Evolutionary conservation across 2,113 vertebrate genomes (phyloP).

Genomic region (Dromaius novaehollandiae): DNA sequence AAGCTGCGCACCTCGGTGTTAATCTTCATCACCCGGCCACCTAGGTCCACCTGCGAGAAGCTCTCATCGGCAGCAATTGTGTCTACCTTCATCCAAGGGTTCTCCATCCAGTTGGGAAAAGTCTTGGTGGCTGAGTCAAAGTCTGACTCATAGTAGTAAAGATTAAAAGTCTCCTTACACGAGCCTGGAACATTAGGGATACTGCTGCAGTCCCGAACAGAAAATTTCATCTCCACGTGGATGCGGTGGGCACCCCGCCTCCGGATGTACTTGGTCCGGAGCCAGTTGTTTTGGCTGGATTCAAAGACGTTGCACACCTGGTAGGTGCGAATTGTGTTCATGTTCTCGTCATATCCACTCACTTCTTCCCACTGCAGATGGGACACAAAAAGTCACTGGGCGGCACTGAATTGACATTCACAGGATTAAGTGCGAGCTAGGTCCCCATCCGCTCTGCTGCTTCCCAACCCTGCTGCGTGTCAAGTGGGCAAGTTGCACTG

Average conservation of each 20-base stretch:
- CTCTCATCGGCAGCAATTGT: constrained; percentile 95
- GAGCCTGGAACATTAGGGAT: constrained; percentile 95
- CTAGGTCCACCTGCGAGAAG: constrained; percentile 95
- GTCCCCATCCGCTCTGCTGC: not conserved
- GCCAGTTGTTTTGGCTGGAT: constrained; percentile 96
- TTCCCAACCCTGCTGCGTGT: accelerated
- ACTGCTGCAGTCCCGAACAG: constrained; percentile 95
- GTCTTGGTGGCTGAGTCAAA: constrained; percentile 85
- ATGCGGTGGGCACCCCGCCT: constrained; percentile 90
- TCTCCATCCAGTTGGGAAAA: constrained; percentile 95
- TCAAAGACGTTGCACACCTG: constrained; percentile 97
- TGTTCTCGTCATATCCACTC: constrained; percentile 95
- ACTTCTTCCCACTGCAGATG: constrained; percentile 94
- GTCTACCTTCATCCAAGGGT: constrained; percentile 96
- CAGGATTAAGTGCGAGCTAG: not conserved
- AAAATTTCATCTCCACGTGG: constrained; percentile 98
- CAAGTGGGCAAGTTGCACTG: accelerated
- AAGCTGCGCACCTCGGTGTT: constrained; percentile 96
- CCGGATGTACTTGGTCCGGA: constrained; percentile 91
- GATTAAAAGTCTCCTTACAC: constrained; percentile 98
- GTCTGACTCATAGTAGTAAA: constrained; percentile 93
- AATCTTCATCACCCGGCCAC: constrained; percentile 95
- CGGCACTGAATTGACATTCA: accelerated
- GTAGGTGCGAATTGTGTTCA: constrained; percentile 98
- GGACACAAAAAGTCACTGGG: constrained; percentile 4